phyloP scores from a whole-genome alignment of 2,113 vertebrate species.

The Panthera uncia region DNA sequence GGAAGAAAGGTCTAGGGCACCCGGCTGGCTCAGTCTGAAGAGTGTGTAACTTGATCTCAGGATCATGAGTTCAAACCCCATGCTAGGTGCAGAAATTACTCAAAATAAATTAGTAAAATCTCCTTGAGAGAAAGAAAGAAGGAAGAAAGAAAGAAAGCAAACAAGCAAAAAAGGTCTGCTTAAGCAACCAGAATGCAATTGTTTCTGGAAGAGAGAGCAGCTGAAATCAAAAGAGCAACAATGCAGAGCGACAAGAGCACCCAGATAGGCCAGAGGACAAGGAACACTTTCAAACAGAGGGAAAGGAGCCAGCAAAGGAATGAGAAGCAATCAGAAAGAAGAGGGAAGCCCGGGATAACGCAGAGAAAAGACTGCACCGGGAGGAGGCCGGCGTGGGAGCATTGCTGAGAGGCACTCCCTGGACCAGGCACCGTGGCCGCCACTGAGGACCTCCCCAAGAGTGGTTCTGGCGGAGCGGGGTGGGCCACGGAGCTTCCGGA shows the following conservation, averaged over 20 bases:
- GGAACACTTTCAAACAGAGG: fast-evolving
- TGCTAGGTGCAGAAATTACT: background rate
- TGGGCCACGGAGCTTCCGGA: too few relatives aligned
- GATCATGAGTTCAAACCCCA: background rate
- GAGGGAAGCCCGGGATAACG: background rate
- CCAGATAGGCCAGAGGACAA: background rate
- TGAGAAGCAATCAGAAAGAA: background rate
- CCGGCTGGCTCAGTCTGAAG: background rate
- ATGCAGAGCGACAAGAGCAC: background rate
- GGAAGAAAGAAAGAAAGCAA: background rate
- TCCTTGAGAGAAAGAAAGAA: background rate
- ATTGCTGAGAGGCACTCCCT: background rate
- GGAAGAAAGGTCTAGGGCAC: background rate
- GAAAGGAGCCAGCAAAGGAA: background rate
- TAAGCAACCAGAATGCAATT: background rate
- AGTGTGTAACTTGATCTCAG: background rate
- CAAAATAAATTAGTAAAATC: background rate
- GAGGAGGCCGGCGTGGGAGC: background rate
- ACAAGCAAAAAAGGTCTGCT: background rate
- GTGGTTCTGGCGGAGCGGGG: fast-evolving
- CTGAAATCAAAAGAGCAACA: fast-evolving
- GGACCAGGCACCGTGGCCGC: background rate
- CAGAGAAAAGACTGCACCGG: background rate
- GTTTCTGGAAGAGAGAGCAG: background rate
- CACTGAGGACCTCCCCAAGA: background rate